phyloP scores from a whole-genome alignment of 2,888 invertebrate species.

The Sipha maydis region DNA sequence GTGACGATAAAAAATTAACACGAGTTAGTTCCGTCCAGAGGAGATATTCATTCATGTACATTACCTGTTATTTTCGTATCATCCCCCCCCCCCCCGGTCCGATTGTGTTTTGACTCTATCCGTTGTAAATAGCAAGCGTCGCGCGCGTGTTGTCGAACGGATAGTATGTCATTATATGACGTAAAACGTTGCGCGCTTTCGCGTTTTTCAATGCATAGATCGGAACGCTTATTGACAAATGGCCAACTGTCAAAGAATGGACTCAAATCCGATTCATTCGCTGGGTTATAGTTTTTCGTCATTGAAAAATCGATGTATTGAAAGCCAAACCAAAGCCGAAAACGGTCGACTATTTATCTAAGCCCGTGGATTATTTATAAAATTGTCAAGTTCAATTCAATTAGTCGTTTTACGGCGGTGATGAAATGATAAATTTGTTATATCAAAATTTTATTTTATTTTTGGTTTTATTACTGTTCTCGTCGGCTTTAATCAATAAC shows the following conservation, averaged over 20 bases:
- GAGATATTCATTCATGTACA: not conserved
- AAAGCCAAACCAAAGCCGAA: not conserved
- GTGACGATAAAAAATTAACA: no score
- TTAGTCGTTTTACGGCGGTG: not conserved
- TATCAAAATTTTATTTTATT: no score
- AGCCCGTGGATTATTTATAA: conserved; percentile 7
- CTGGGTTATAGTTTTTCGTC: not conserved
- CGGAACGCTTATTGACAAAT: conserved; percentile 27
- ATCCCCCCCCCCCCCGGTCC: not conserved
- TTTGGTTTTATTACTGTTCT: no score
- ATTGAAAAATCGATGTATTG: conserved; percentile 14
- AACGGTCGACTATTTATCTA: not conserved
- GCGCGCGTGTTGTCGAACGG: not conserved
- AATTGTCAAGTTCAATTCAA: not conserved
- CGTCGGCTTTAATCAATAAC: no score
- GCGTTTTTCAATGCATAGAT: conserved; percentile 24
- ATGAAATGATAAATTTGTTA: no score
- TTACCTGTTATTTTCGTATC: not conserved
- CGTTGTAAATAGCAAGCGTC: not conserved
- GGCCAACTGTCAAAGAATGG: conserved; percentile 40
- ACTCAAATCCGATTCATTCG: conserved; percentile 50
- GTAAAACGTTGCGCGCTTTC: not conserved
- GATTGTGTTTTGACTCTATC: not conserved
- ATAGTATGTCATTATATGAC: not conserved
- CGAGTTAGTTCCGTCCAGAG: not conserved